These are phyloP conservation scores for Macroramphosus scolopax DNA, from an alignment of 2,797 vertebrate genomes.

Conservation along the genomic window DNA sequence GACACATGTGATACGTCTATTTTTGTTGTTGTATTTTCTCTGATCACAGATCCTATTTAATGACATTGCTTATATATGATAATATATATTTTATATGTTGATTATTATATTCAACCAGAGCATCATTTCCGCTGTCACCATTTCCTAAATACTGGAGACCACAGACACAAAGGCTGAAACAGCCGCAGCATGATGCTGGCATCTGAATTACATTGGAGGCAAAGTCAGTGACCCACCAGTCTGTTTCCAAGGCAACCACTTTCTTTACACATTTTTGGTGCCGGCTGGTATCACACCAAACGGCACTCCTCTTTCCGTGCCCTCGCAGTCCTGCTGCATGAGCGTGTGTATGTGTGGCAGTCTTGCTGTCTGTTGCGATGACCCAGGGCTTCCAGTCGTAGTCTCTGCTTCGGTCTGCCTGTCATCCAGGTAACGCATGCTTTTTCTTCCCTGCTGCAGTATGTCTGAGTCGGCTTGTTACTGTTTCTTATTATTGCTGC, in stretches of 20 bases:
- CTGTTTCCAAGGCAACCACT: constrained; percentile 87
- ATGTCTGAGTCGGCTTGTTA: neutral
- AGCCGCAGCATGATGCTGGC: constrained; percentile 39
- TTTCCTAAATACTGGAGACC: constrained; percentile 1
- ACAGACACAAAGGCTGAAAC: constrained; percentile 15
- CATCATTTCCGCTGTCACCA: neutral
- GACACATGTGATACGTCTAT: too few species aligned
- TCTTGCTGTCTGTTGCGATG: constrained; percentile 35
- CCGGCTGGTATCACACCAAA: constrained; percentile 56
- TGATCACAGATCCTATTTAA: too few species aligned
- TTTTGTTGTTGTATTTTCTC: too few species aligned
- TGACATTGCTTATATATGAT: too few species aligned
- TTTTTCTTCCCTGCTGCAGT: constrained; percentile 19
- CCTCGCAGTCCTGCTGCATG: constrained; percentile 35
- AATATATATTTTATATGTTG: neutral
- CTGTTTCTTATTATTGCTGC: neutral
- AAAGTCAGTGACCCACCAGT: constrained; percentile 49
- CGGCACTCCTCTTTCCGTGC: constrained; percentile 52
- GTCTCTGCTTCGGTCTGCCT: constrained; percentile 39
- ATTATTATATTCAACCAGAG: neutral
- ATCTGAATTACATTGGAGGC: constrained; percentile 59
- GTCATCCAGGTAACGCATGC: constrained; percentile 54
- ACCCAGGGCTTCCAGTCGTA: constrained; percentile 57
- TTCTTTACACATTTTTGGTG: constrained; percentile 72
- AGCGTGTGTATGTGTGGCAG: constrained; percentile 9